These are phyloP conservation scores for Synergus gifuensis DNA, from an alignment of 2,888 invertebrate species.

Conservation along the genomic window DNA sequence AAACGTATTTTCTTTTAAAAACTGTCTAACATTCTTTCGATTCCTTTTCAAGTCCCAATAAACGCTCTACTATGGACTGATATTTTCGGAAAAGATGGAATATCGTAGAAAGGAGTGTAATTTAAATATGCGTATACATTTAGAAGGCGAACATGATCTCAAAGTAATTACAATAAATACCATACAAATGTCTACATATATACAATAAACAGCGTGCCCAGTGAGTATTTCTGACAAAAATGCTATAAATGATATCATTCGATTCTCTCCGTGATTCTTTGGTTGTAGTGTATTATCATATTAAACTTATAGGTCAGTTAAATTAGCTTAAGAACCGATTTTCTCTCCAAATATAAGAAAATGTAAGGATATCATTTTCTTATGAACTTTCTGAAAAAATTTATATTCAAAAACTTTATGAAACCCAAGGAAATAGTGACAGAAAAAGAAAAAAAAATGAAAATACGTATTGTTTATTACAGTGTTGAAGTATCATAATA, in stretches of 20 bases:
- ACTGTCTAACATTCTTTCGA: not conserved
- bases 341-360: not conserved
- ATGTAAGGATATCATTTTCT: not conserved
- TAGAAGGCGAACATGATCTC: constrained; percentile 54
- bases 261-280: constrained; percentile 19
- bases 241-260: not conserved
- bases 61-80: not conserved
- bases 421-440: no score
- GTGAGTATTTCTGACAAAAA: not conserved
- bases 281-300: not conserved
- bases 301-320: not conserved
- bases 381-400: not conserved
- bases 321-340: not conserved
- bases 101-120: not conserved
- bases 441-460: no score
- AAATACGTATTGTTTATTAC: no score
- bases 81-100: not conserved
- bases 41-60: not conserved
- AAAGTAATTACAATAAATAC: constrained; percentile 36
- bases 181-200: constrained; percentile 5
- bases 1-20: not conserved
- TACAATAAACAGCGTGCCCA: constrained; percentile 33
- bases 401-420: no score
- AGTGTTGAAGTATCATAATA: no score
- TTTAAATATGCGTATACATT: constrained; percentile 53